Evolutionary conservation across 2,113 vertebrate species (phyloP), one percentile per base, ranked within the genome.

Genomic region (Piaya cayana): DNA sequence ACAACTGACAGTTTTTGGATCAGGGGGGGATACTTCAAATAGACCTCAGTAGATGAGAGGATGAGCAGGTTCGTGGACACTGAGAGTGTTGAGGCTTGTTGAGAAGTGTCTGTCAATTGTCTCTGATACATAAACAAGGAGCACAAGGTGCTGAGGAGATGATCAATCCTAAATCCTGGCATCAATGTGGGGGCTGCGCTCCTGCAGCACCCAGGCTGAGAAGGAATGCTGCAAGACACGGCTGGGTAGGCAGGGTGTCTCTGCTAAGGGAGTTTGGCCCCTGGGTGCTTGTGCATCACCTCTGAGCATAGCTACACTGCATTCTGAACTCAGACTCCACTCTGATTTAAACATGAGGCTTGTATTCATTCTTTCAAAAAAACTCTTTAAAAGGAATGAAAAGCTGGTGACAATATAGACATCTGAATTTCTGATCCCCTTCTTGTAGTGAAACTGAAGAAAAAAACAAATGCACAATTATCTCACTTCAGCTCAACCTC

Each of bases 211-310:
- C 43, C 9, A 3, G 32, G 37, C 26, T 47, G 52, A 79, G 58
- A 23, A 79, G 11, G 17, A 67, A 55, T 22, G 22, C 47, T 62
- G 29, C 0, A 6, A 86, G 60, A 74, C 9, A 25, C 0, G 1
- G 12, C 36, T n/a, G 42, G 22, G 32, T 45, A 50, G n/a, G 25
- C 26, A 60, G 8, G 8, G 27, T n/a, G 47, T 20, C 47, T 74
- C 27, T 69, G 29, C 19, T 47, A 34, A 26, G 32, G 23, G 56
- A 11, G 7, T 14, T 80, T 12, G 62, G 49, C 32, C 36, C 25
- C 11, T 4, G 1, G 21, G 7, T 8, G 5, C 43, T 53, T 65
- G 22, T 0, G 1, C 27, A 30, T 67, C 1, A 0, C 6, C 30
- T 15, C 15, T 1, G 3, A 34, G 27, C 4, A 11, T 89, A 89